Conservation (phyloP, 2,113 vertebrate genomes). For the Orcinus orca region DNA sequence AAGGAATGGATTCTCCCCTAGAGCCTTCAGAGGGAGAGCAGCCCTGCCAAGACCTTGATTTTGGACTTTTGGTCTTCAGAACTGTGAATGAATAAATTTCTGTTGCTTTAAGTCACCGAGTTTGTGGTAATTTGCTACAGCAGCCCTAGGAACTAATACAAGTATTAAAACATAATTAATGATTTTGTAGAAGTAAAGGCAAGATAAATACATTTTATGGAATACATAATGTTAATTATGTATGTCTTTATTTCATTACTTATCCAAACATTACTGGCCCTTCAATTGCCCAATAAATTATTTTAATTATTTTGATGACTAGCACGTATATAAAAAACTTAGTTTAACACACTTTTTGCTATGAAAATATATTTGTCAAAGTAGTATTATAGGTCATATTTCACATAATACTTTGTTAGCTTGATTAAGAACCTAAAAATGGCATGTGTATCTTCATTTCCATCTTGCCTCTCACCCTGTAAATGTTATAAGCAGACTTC, state of each 20-base stretch:
- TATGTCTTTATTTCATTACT: neutral
- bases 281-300: neutral
- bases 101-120: neutral
- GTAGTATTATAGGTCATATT: neutral
- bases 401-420: neutral
- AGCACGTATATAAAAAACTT: neutral
- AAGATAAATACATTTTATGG: neutral
- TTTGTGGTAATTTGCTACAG: neutral
- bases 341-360: neutral
- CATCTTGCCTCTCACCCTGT: neutral
- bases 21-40: neutral
- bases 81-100: neutral
- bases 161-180: neutral
- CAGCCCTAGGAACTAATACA: neutral
- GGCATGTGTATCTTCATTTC: too few species aligned
- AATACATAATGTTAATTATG: neutral
- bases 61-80: neutral
- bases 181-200: neutral
- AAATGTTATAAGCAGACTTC: neutral
- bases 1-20: neutral
- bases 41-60: neutral
- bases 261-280: neutral
- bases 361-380: neutral
- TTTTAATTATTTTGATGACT: neutral
- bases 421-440: neutral